These are phyloP conservation scores for Gobionotothen gibberifrons DNA, from an alignment of 2,797 vertebrate genomes.

Conservation along the genomic window DNA sequence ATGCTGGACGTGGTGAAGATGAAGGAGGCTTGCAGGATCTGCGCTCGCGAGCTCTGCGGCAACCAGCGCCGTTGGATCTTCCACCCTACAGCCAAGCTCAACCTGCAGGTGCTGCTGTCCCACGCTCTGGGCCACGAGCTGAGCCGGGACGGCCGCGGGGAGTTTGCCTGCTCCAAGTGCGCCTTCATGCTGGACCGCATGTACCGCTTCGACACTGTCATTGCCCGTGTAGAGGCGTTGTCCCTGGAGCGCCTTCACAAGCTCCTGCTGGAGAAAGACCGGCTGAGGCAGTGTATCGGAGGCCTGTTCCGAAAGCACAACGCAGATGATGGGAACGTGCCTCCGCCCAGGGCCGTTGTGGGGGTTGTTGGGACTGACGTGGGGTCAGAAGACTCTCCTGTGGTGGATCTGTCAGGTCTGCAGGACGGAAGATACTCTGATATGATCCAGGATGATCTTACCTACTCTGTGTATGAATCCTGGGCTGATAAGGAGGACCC, in stretches of 20 bases:
- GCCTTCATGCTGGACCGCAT: constrained; percentile 95
- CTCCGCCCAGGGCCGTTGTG: constrained; percentile 22
- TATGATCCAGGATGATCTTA: constrained; percentile 91
- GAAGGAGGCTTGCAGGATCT: constrained; percentile 93
- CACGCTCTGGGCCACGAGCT: constrained; percentile 91
- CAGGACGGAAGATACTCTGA: constrained; percentile 86
- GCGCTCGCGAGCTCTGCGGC: constrained; percentile 91
- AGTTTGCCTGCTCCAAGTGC: constrained; percentile 97
- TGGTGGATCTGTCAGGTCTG: constrained; percentile 84
- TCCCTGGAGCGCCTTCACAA: constrained; percentile 91
- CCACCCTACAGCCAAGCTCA: constrained; percentile 90
- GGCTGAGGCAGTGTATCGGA: constrained; percentile 90
- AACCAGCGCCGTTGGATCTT: constrained; percentile 97
- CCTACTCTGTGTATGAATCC: constrained; percentile 91
- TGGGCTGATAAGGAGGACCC: constrained; percentile 88
- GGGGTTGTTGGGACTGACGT: constrained; percentile 26
- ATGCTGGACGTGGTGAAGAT: constrained; percentile 82
- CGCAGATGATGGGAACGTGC: constrained; percentile 34
- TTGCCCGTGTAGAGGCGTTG: constrained; percentile 89
- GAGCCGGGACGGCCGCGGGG: constrained; percentile 88
- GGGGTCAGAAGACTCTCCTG: constrained; percentile 60
- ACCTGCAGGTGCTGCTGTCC: constrained; percentile 92
- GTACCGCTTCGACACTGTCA: constrained; percentile 90
- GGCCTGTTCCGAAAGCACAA: constrained; percentile 91
- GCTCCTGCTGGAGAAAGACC: constrained; percentile 93